Percentiles rank a stretch among this genome's conserved stretches.
These are phyloP conservation scores for Virgularia gustaviana DNA, from an alignment of 92 coral and sea anemone species.

Conservation along the genomic window DNA sequence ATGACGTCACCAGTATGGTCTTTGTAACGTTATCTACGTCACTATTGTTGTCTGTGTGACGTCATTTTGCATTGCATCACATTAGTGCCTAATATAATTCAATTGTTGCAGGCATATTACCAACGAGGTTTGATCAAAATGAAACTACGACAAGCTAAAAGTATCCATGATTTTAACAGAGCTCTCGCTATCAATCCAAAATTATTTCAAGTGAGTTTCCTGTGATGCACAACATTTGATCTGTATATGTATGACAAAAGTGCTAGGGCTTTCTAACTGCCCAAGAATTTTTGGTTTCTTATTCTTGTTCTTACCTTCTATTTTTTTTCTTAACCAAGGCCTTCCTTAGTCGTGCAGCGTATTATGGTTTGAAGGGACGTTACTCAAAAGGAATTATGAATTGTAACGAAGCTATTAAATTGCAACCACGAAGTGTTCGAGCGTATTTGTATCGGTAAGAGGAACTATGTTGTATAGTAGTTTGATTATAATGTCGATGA, in stretches of 20 bases:
- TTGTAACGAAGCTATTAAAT: conserved; percentile 95
- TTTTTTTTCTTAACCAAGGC: conserved; percentile 49
- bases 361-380: conserved; percentile 93
- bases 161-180: conserved; percentile 95
- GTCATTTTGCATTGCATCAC: neutral
- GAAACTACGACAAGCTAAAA: conserved; percentile 83
- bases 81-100: too few species aligned
- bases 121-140: conserved; percentile 91
- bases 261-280: too few species aligned
- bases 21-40: too few species aligned
- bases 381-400: conserved; percentile 96
- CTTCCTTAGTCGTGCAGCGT: conserved; percentile 96
- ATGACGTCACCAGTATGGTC: neutral
- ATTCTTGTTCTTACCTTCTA: neutral
- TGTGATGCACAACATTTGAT: too few species aligned
- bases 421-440: conserved; percentile 87
- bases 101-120: conserved; percentile 68
- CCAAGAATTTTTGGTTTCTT: neutral
- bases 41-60: neutral
- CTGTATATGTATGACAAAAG: too few species aligned
- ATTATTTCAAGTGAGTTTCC: conserved; percentile 69
- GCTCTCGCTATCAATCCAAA: conserved; percentile 93
- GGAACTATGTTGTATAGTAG: neutral
- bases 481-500: neutral
- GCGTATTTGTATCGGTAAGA: conserved; percentile 88